A percentile compares a stretch with the other conserved stretches of the same genome.
Evolutionary conservation across 2,888 invertebrate genomes (phyloP).

Genomic region (Cryptophagus acutangulus): DNA sequence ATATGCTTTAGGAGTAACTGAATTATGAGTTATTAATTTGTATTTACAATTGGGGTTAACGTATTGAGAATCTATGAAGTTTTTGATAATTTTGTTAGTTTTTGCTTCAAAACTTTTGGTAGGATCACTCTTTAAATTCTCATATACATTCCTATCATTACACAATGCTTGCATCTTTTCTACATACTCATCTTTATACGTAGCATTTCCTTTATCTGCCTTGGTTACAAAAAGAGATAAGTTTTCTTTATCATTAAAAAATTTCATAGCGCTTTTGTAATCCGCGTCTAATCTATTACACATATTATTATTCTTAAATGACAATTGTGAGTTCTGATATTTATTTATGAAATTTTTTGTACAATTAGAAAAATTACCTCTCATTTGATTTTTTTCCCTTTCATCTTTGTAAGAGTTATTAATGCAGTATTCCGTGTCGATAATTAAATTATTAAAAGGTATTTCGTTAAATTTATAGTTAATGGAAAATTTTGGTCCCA

Average conservation of each 20-base stretch:
- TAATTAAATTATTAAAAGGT: constrained; percentile 7
- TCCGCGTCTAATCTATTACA: too few relatives aligned
- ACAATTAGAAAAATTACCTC: constrained; percentile 8
- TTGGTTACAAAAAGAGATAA: constrained; percentile 4
- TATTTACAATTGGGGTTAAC: too few relatives aligned
- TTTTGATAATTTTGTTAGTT: constrained; percentile 6
- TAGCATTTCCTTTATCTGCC: constrained; percentile 14
- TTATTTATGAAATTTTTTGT: constrained; percentile 12
- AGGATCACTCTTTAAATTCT: constrained; percentile 2
- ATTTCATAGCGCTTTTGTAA: too few relatives aligned
- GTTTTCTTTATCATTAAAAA: too few relatives aligned
- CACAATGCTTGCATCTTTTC: constrained; percentile 5
- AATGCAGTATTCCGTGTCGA: constrained; percentile 15
- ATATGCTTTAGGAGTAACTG: not conserved
- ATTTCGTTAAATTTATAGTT: constrained; percentile 4
- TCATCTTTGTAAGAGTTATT: not conserved
- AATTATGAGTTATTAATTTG: too few relatives aligned
- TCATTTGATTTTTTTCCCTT: constrained; percentile 3
- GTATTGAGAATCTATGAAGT: too few relatives aligned
- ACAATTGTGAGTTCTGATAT: too few relatives aligned
- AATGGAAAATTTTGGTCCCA: constrained; percentile 17
- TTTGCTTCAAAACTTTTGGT: constrained; percentile 10
- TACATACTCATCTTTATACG: constrained; percentile 13
- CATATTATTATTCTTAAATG: too few relatives aligned
- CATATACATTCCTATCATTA: constrained; percentile 8